Evolutionary conservation across 2,113 vertebrate species (phyloP), one percentile per base, ranked within the genome.

Genomic region (Vulpes ferrilata): DNA sequence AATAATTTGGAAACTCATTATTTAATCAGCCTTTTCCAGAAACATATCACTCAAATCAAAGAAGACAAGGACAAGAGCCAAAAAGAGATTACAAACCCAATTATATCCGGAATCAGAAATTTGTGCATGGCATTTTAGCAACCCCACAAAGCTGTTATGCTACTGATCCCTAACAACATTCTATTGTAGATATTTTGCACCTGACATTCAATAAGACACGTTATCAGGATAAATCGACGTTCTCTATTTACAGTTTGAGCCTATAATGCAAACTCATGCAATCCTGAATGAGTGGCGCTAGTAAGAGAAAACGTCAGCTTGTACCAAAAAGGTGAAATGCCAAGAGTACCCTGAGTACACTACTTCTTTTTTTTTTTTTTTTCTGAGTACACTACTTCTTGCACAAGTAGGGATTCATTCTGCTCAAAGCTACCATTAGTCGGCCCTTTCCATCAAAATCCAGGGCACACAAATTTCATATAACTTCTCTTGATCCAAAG

Each of bases 21-120:
- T 55, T 89, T 90, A 79, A 96, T 90, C 22, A 92, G 23, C 0
- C 64, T 93, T 87, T 96, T 97, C 59, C 57, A 88, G 76, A 81
- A 96, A 73, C 64, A 32, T 73, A 82, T 79, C n/a, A 88, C 3
- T 30, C 60, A 97, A 92, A 89, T 91, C 55, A 92, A 92, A 88
- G 73, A 92, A 95, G n/a, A 90, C 65, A 78, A 95, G 65, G 13
- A 53, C 30, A 84, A 96, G 76, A 85, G 53, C 64, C 88, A 90
- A 85, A 94, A 94, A 69, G 59, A 93, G 67, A 93, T 95, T 87
- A 83, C n/a, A 76, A 71, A 81, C 13, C 48, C 84, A 48, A 78
- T 81, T 93, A 82, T 57, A 81, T 23, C 23, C 71, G 48, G 64
- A 92, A 95, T 76, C 59, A 87, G 32, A 96, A 95, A 78, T 84